Evolutionary conservation across 2,888 invertebrate species (phyloP).

Genomic region (Miltochrista miniata): DNA sequence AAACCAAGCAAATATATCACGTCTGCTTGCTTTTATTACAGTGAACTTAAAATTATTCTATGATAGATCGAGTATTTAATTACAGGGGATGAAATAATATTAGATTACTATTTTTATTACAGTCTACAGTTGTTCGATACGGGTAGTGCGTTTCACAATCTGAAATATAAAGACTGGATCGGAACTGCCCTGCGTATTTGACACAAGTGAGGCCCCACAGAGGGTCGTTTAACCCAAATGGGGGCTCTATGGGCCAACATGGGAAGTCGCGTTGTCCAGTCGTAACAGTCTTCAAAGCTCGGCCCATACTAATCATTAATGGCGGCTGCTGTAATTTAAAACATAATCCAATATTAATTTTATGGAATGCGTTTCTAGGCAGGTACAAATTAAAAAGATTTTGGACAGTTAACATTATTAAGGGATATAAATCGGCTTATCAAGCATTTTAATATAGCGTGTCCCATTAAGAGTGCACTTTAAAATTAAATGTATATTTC

Average conservation of each 20-base stretch:
- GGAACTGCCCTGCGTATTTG: constrained; percentile 28
- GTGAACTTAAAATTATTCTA: constrained; percentile 30
- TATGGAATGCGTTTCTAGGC: neutral
- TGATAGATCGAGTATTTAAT: constrained; percentile 37
- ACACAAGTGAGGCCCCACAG: constrained; percentile 12
- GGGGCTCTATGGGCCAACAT: constrained; percentile 19
- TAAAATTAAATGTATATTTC: neutral
- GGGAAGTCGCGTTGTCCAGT: constrained; percentile 41
- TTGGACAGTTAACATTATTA: neutral
- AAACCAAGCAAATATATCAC: constrained; percentile 56
- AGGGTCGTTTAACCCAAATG: constrained; percentile 15
- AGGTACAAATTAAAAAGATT: constrained; percentile 1
- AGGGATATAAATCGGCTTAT: neutral
- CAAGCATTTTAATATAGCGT: neutral
- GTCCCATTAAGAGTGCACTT: neutral
- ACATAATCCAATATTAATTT: constrained; percentile 4
- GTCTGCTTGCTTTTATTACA: constrained; percentile 63
- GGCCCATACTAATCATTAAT: constrained; percentile 67
- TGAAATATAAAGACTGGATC: constrained; percentile 43
- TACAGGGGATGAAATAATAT: constrained; percentile 18
- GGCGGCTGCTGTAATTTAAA: constrained; percentile 70
- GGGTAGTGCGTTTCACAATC: constrained; percentile 50
- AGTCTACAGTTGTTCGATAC: constrained; percentile 20
- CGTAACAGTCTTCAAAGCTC: constrained; percentile 62
- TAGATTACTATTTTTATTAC: constrained; percentile 10